Conservation (phyloP, 2,797 vertebrate genomes). For the Melopsittacus undulatus region DNA sequence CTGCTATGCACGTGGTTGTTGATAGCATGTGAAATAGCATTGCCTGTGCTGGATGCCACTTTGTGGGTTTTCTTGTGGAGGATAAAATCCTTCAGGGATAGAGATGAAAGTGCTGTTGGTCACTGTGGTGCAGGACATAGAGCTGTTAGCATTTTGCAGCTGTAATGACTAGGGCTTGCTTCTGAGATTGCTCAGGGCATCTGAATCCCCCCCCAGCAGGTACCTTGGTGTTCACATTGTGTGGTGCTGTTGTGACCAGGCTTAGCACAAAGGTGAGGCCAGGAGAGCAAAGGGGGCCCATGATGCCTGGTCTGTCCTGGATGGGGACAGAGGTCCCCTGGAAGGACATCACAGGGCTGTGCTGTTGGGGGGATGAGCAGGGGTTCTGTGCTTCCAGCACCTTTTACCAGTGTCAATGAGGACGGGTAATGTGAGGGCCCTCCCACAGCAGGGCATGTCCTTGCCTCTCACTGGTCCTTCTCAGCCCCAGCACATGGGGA, state of each 20-base stretch:
- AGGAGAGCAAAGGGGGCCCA: background rate
- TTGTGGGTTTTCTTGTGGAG: background rate
- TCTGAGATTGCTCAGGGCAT: background rate
- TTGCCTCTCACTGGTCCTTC: background rate
- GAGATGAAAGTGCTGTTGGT: background rate
- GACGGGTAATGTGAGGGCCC: accelerated
- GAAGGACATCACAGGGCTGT: background rate
- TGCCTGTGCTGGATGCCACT: background rate
- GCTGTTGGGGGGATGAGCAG: background rate
- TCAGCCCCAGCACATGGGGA: background rate
- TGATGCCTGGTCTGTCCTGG: background rate
- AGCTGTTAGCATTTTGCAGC: background rate
- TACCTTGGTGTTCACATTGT: background rate
- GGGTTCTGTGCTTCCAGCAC: background rate
- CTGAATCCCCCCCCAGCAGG: background rate
- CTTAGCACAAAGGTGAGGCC: background rate
- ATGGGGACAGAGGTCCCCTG: accelerated
- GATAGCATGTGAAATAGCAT: background rate
- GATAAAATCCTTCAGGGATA: background rate
- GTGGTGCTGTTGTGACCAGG: background rate
- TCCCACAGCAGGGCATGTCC: background rate
- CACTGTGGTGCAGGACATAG: background rate
- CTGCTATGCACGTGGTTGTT: background rate
- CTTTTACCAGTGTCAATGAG: background rate
- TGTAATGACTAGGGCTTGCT: background rate